Base-by-base conservation (phyloP, 2,797 vertebrate species). In the Channa striata region DNA sequence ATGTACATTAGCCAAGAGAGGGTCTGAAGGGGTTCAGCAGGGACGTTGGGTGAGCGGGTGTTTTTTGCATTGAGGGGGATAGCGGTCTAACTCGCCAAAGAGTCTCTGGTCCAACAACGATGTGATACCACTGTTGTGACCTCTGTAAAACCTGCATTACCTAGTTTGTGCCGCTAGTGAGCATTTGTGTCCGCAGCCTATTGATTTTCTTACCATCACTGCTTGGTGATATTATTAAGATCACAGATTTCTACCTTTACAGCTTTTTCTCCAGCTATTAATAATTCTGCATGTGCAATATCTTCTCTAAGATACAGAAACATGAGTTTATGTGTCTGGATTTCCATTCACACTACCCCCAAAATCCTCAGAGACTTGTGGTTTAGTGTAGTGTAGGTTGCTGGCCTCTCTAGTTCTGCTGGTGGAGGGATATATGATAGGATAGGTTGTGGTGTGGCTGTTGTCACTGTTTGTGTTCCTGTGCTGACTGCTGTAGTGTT, bases 351-450 rank as follows among this genome's bases (percentile, higher is more conserved):
- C 56, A 88, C 80, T 52, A 68, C 51, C 68, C 52, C 50, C 36
- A 25, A 51, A 74, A 36, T 83, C 78, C 74, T 51, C 1, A 20
- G 69, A 76, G 89, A 86, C 57, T 5, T 82, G 88, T 77, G 87
- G 87, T 89, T 89, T 51, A 57, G 74, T 68, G 68, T 66, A 78
- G 61, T 21, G 25, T 72, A 81, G 78, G 62, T 80, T 87, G 70
- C 79, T 75, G 78, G 78, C 66, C 56, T 73, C 61, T 81, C 68
- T 76, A 37, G 60, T 87, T 91, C 74, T 89, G 87, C 87, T 80
- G 70, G 80, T 68, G 73, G 85, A 92, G 78, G 86, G 87, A 92
- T 92, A 90, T 90, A 82, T 82, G 81, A 86, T 87, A 86, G 87
- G 77, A 88, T 69, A 80, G 78, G 81, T 73, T 91, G 81, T 85